Percentiles rank a stretch among this genome's conserved stretches.
These are phyloP conservation scores for Oreonectes daqikongensis DNA, from an alignment of 2,797 vertebrate species.

Conservation along the genomic window DNA sequence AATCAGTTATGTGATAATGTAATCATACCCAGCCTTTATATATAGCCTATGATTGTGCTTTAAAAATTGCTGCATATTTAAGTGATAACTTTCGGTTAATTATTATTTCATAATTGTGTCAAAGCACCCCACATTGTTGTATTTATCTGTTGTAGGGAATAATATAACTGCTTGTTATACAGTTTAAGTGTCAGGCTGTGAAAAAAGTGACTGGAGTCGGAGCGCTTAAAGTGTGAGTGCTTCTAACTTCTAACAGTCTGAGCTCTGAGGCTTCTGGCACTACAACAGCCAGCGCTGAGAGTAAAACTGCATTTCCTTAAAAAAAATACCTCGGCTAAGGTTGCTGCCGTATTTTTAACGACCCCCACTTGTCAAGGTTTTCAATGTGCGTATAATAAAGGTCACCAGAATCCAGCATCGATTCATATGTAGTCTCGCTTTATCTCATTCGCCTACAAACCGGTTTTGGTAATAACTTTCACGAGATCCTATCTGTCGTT, in stretches of 20 bases:
- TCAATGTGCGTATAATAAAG: constrained; percentile 25
- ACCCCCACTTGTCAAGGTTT: constrained; percentile 1
- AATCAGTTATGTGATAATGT: constrained; percentile 19
- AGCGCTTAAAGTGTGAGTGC: constrained; percentile 11
- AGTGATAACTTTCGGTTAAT: background rate
- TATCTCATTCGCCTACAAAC: constrained; percentile 38
- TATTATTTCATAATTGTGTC: background rate
- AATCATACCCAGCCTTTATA: background rate
- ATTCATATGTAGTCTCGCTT: constrained; percentile 31
- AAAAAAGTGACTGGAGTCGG: constrained; percentile 9
- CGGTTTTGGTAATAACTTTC: constrained; percentile 53
- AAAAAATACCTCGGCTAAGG: background rate
- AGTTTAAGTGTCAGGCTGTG: background rate
- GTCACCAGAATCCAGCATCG: constrained; percentile 33
- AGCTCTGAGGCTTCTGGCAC: background rate
- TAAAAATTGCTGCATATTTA: no score
- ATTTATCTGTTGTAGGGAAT: background rate
- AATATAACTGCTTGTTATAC: background rate
- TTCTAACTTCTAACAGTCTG: constrained; percentile 25
- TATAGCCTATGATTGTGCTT: no score
- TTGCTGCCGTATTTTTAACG: background rate
- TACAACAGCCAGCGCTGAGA: background rate
- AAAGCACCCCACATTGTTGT: background rate
- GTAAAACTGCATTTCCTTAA: background rate
- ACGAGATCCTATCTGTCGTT: constrained; percentile 50